Evolutionary conservation across 2,113 vertebrate genomes (phyloP).

Genomic region (Ceyx margarethae): DNA sequence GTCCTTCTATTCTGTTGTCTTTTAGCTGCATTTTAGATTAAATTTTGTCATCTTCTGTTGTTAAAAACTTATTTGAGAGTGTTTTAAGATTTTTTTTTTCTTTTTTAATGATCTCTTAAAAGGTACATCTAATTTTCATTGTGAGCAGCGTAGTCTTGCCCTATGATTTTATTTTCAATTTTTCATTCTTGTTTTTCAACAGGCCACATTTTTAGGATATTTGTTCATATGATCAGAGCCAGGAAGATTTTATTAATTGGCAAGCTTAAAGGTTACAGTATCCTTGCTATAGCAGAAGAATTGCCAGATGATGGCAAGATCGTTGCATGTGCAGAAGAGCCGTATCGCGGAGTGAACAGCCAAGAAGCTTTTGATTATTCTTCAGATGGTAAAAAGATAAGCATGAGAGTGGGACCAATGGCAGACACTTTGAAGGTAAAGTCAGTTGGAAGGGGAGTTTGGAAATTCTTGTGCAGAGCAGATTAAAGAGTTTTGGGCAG

Average conservation of each 20-base stretch:
- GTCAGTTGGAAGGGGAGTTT: not conserved
- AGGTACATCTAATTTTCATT: not conserved
- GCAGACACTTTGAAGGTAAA: constrained; percentile 74
- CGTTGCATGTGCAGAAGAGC: constrained; percentile 65
- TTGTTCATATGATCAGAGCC: constrained; percentile 68
- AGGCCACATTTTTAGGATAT: constrained; percentile 74
- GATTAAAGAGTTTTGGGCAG: not conserved
- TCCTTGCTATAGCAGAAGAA: constrained; percentile 71
- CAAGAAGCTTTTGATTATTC: constrained; percentile 75
- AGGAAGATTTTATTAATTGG: constrained; percentile 74
- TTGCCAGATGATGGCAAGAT: constrained; percentile 76
- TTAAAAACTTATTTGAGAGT: not conserved
- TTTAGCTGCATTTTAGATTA: not conserved
- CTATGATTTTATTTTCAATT: not conserved
- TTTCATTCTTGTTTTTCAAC: constrained; percentile 5
- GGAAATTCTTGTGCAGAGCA: not conserved
- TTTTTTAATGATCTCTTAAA: not conserved
- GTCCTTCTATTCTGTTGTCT: constrained; percentile 38
- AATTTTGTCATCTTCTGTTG: constrained; percentile 33
- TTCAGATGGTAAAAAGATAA: constrained; percentile 76
- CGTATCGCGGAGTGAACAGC: constrained; percentile 66
- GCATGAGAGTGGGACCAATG: constrained; percentile 63
- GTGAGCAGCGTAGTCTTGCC: not conserved
- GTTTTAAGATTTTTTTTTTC: not conserved
- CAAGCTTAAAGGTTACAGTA: constrained; percentile 73